phyloP scores from a whole-genome alignment of 2,888 invertebrate genomes.

The Gymnoscelis rufifasciata region DNA sequence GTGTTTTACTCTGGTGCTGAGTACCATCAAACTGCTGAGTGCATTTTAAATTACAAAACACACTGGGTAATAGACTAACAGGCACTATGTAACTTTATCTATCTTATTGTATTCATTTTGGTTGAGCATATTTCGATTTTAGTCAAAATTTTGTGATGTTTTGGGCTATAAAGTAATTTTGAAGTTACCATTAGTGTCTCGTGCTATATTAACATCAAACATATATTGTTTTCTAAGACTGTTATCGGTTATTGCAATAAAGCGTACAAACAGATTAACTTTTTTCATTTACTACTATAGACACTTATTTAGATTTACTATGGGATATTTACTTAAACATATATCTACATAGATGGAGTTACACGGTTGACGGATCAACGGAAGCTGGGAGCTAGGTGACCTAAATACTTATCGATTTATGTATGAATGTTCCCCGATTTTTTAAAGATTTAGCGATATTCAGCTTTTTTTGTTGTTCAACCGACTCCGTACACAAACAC shows the following conservation, averaged over 20 bases:
- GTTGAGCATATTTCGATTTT: slow-evolving; percentile 38
- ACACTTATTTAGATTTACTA: background rate
- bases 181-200: slow-evolving; percentile 71
- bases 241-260: slow-evolving; percentile 75
- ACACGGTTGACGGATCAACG: no score
- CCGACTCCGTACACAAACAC: no score
- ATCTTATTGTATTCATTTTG: slow-evolving; percentile 29
- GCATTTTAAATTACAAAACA: slow-evolving; percentile 41
- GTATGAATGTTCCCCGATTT: no score
- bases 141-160: slow-evolving; percentile 62
- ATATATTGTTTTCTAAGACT: slow-evolving; percentile 68
- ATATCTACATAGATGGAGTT: no score
- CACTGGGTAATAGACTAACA: slow-evolving; percentile 20
- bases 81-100: slow-evolving; percentile 28
- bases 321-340: no score
- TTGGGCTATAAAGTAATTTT: slow-evolving; percentile 51
- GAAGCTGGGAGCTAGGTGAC: no score
- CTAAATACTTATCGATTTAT: no score
- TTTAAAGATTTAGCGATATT: no score
- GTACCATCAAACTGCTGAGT: slow-evolving; percentile 22
- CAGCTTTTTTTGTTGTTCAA: no score
- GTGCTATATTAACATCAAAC: slow-evolving; percentile 62
- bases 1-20: slow-evolving; percentile 59
- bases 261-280: slow-evolving; percentile 57
- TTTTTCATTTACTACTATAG: slow-evolving; percentile 7